phyloP scores from a whole-genome alignment of 1,140 invertebrate genomes.

The Neelides sp. region DNA sequence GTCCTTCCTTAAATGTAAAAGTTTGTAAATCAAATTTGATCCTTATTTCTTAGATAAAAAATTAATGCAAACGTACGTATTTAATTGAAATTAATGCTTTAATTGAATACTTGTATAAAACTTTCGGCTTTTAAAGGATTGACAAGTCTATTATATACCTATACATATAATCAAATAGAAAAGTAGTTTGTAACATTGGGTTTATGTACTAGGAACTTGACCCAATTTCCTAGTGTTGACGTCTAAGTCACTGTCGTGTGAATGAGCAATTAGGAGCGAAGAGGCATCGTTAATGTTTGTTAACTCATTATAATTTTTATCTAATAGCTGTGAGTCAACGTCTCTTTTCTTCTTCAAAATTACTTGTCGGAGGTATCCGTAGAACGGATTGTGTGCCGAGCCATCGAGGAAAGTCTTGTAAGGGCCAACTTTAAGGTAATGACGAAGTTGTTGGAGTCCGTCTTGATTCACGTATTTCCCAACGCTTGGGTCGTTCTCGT shows the following conservation, averaged over 20 bases:
- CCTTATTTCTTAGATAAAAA: too few relatives aligned
- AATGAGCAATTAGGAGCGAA: background rate
- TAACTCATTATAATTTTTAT: background rate
- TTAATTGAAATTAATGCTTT: too few relatives aligned
- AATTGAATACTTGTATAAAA: too few relatives aligned
- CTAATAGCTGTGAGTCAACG: conserved; percentile 3
- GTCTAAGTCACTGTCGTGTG: background rate
- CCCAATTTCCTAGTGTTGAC: too few relatives aligned
- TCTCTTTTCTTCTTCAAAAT: conserved; percentile 24
- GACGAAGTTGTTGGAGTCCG: conserved; percentile 30
- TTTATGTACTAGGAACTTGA: too few relatives aligned
- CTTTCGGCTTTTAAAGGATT: too few relatives aligned
- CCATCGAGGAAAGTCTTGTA: conserved; percentile 16
- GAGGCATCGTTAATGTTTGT: background rate
- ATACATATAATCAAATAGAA: too few relatives aligned
- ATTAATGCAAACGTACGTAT: too few relatives aligned
- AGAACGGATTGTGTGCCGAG: conserved; percentile 24
- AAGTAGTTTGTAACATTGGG: too few relatives aligned
- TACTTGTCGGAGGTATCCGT: conserved; percentile 31
- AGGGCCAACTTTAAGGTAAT: conserved; percentile 30
- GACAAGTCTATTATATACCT: too few relatives aligned
- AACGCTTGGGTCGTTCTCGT: conserved; percentile 30
- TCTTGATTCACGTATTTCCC: conserved; percentile 32
- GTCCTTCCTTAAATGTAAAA: too few relatives aligned
- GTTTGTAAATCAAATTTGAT: too few relatives aligned